A percentile compares a stretch with the other conserved stretches of the same genome.
phyloP scores from a whole-genome alignment of 2,113 vertebrate genomes.

The Coptodon bakossiorum region DNA sequence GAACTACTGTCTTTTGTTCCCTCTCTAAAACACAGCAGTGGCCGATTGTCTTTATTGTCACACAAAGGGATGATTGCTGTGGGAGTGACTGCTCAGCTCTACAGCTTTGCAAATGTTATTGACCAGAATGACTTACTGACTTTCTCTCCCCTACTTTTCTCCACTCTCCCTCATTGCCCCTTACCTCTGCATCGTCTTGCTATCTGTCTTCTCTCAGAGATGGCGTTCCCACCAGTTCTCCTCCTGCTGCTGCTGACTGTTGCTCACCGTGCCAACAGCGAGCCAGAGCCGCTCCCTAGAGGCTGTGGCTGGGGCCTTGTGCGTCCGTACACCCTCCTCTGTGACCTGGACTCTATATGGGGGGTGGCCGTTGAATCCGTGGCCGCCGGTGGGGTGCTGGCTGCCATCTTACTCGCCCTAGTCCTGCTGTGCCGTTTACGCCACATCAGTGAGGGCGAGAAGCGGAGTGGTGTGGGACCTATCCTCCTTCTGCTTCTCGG shows the following conservation, averaged over 20 bases:
- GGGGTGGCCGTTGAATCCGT: conserved; percentile 88
- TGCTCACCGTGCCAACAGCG: conserved; percentile 61
- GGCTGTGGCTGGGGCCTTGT: conserved; percentile 87
- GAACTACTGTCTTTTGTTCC: conserved; percentile 40
- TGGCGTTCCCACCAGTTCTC: conserved; percentile 56
- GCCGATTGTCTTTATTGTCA: conserved; percentile 28
- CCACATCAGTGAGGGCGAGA: conserved; percentile 87
- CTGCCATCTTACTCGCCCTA: conserved; percentile 79
- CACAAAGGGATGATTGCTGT: conserved; percentile 1
- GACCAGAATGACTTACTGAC: conserved; percentile 13
- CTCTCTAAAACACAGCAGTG: conserved; percentile 34
- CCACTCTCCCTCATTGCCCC: background rate
- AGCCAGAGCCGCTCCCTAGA: conserved; percentile 70
- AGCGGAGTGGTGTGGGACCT: conserved; percentile 82
- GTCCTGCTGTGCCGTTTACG: conserved; percentile 86
- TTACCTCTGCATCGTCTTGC: background rate
- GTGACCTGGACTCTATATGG: conserved; percentile 93
- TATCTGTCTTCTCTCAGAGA: conserved; percentile 40
- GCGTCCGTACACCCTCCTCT: conserved; percentile 86
- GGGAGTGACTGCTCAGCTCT: conserved; percentile 3
- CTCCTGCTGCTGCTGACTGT: conserved; percentile 78
- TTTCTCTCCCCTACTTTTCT: background rate
- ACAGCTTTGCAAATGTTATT: conserved; percentile 4
- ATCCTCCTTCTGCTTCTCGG: conserved; percentile 89
- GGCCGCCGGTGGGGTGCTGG: conserved; percentile 81